Percentiles rank a stretch among this genome's conserved stretches.
These are phyloP conservation scores for Cynopterus brachyotis DNA, from an alignment of 2,113 vertebrate species.

Conservation along the genomic window DNA sequence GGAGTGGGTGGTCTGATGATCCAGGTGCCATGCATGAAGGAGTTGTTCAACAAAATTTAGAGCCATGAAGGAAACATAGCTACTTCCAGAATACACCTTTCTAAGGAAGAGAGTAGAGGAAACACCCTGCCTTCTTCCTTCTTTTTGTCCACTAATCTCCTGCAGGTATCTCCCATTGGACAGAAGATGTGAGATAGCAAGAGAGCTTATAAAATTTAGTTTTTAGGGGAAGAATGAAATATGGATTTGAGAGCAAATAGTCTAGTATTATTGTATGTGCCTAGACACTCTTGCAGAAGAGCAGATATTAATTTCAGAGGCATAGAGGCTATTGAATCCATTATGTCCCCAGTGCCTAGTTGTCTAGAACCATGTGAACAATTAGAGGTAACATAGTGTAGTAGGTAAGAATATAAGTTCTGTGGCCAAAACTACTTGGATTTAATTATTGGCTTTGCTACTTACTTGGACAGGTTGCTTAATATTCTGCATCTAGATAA, in stretches of 20 bases:
- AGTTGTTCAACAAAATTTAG: not conserved
- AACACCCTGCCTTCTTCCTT: not conserved
- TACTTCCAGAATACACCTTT: not conserved
- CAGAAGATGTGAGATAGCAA: not conserved
- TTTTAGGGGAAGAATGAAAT: not conserved
- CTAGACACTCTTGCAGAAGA: not conserved
- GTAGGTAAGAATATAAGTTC: not conserved
- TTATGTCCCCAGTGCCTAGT: not conserved
- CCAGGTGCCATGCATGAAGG: not conserved
- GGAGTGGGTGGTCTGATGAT: not conserved
- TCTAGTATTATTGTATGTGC: not conserved
- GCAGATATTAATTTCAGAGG: not conserved
- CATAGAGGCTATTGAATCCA: not conserved
- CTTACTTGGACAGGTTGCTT: slow-evolving; percentile 3
- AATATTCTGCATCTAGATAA: not conserved
- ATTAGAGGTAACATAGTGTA: not conserved
- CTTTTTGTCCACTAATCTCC: not conserved
- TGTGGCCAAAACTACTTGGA: not conserved
- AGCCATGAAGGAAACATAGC: not conserved
- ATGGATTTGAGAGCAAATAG: not conserved
- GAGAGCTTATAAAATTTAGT: not conserved
- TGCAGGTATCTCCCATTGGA: not conserved
- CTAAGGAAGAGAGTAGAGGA: not conserved
- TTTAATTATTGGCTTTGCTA: slow-evolving; percentile 5
- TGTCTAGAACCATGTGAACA: not conserved